phyloP scores from a whole-genome alignment of 2,113 vertebrate species.

The Macquaria australasica region DNA sequence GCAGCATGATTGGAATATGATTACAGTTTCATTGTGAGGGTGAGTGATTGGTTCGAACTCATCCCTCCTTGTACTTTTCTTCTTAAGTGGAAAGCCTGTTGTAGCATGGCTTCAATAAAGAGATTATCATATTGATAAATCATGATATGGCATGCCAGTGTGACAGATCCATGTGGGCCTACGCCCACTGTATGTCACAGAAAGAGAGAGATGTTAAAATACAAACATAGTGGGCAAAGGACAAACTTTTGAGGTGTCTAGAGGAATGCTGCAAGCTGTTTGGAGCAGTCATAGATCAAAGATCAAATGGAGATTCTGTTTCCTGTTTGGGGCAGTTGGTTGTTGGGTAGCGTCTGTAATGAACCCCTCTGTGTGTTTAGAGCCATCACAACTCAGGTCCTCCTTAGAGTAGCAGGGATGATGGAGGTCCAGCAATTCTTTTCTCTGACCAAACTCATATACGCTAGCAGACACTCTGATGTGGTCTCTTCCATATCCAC shows the following conservation, averaged over 20 bases:
- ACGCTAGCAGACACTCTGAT: not conserved
- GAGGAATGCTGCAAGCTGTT: constrained; percentile 49
- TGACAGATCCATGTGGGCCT: constrained; percentile 2
- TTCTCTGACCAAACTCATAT: not conserved
- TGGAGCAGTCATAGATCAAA: constrained; percentile 62
- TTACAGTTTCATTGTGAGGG: constrained; percentile 1
- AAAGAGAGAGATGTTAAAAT: constrained; percentile 51
- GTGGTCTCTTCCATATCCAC: not conserved
- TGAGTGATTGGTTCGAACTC: constrained; percentile 17
- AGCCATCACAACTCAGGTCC: not conserved
- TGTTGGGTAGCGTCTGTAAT: not conserved
- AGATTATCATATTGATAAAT: constrained; percentile 52
- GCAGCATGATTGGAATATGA: constrained; percentile 13
- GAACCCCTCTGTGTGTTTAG: not conserved
- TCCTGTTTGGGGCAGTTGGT: constrained; percentile 47
- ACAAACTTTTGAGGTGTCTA: constrained; percentile 22
- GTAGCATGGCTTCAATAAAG: constrained; percentile 15
- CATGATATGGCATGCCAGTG: constrained; percentile 7
- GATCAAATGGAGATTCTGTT: constrained; percentile 1
- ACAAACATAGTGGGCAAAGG: constrained; percentile 34
- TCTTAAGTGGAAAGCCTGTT: constrained; percentile 25
- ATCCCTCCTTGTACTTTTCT: not conserved
- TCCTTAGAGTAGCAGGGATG: too few species aligned
- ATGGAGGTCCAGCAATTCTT: too few species aligned
- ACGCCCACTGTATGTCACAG: not conserved